Percentiles rank a stretch among this genome's conserved stretches.
These are phyloP conservation scores for Metalampra italica DNA, from an alignment of 2,888 invertebrate genomes.

Conservation along the genomic window DNA sequence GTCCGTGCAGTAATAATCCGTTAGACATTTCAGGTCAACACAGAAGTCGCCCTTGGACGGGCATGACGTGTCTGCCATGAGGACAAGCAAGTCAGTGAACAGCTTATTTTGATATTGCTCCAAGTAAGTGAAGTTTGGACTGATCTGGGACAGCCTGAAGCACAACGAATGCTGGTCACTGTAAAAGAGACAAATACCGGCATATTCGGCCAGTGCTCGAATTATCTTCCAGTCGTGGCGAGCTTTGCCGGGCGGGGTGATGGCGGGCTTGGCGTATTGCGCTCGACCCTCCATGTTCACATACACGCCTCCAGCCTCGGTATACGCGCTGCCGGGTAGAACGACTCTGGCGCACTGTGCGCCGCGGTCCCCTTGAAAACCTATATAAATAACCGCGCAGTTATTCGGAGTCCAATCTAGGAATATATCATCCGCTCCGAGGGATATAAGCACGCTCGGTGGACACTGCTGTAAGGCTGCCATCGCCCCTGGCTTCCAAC, in stretches of 20 bases:
- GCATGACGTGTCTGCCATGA: conserved; percentile 13
- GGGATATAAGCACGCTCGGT: conserved; percentile 89
- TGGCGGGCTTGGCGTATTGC: conserved; percentile 91
- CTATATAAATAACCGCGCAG: conserved; percentile 91
- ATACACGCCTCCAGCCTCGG: conserved; percentile 96
- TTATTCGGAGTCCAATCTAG: conserved; percentile 85
- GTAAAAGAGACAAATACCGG: conserved; percentile 43
- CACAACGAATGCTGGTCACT: conserved; percentile 39
- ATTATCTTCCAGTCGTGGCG: conserved; percentile 99
- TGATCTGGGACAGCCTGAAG: conserved; percentile 49
- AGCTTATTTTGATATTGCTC: conserved; percentile 46
- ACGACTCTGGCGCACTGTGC: conserved; percentile 93
- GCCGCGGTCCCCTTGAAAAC: conserved; percentile 97
- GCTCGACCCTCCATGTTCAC: conserved; percentile 98
- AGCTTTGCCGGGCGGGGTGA: conserved; percentile 94
- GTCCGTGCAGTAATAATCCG: conserved; percentile 63
- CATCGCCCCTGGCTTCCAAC: conserved; percentile 88
- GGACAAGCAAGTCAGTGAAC: conserved; percentile 30
- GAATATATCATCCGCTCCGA: conserved; percentile 94
- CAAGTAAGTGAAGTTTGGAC: conserved; percentile 49
- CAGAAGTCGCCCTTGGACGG: conserved; percentile 10
- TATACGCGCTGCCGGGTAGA: conserved; percentile 97
- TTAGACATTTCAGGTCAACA: conserved; percentile 44
- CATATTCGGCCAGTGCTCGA: conserved; percentile 58
- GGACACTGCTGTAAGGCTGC: conserved; percentile 76